These are phyloP conservation scores for Prochilodus magdalenae DNA, from an alignment of 2,113 vertebrate species.

Conservation along the genomic window DNA sequence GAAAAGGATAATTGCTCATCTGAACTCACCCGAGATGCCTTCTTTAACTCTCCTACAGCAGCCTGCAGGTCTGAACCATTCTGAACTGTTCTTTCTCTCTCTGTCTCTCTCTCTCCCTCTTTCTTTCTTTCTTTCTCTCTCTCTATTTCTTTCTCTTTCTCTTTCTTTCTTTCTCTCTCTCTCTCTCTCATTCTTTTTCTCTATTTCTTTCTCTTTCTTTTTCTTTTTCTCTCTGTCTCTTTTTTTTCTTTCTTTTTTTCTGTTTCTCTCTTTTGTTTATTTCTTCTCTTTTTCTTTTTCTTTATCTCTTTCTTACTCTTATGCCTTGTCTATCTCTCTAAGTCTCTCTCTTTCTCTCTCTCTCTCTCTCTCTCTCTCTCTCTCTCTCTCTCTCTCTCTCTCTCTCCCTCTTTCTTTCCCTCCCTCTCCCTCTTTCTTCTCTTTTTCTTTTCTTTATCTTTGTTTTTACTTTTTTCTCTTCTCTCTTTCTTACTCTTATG, in stretches of 20 bases:
- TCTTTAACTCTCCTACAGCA: neutral
- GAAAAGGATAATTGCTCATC: slow-evolving; percentile 76
- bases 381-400: too few relatives aligned
- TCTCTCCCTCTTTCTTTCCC: too few relatives aligned
- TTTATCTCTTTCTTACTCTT: too few relatives aligned
- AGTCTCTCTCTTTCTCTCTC: too few relatives aligned
- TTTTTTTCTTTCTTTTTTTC: neutral
- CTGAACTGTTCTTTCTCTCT: neutral
- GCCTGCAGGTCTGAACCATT: neutral
- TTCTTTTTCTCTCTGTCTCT: too few relatives aligned
- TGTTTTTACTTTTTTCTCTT: too few relatives aligned
- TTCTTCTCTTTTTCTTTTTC: neutral
- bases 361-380: too few relatives aligned
- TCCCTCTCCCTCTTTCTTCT: too few relatives aligned
- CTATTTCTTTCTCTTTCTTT: neutral
- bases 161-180: neutral
- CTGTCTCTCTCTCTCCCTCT: slow-evolving; percentile 56
- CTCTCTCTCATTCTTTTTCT: neutral
- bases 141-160: neutral
- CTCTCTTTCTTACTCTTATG: too few relatives aligned
- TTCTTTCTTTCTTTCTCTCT: neutral
- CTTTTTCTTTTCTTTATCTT: too few relatives aligned
- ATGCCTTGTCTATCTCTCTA: too few relatives aligned
- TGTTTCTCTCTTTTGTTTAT: slow-evolving; percentile 13
- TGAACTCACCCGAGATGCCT: slow-evolving; percentile 69